Evolutionary conservation across 2,113 vertebrate genomes (phyloP).

Genomic region (Mystacornis crossleyi): DNA sequence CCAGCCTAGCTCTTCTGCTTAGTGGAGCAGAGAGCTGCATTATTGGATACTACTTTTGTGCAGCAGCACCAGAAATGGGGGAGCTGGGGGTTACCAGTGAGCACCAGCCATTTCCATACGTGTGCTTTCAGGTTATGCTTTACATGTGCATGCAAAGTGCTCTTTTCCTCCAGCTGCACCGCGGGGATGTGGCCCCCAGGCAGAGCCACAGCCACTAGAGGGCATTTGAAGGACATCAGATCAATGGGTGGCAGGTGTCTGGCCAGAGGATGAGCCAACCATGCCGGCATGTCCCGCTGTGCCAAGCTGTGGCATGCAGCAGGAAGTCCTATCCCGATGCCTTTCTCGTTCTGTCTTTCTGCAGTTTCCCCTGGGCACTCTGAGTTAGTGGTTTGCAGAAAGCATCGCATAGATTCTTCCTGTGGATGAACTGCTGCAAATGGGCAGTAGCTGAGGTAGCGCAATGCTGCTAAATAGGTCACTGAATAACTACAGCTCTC

Average conservation of each 20-base stretch:
- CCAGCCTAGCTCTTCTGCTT: neutral
- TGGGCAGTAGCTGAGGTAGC: neutral
- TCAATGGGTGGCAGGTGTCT: neutral
- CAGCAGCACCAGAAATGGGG: neutral
- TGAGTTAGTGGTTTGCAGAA: neutral
- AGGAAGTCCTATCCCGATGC: neutral
- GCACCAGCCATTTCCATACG: neutral
- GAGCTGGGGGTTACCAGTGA: neutral
- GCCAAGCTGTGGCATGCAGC: neutral
- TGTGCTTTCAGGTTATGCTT: neutral
- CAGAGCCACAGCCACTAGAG: constrained; percentile 67
- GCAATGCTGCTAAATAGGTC: neutral
- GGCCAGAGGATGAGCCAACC: neutral
- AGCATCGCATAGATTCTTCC: neutral
- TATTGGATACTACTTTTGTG: neutral
- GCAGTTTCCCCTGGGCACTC: neutral
- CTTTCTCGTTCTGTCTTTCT: neutral
- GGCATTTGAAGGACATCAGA: constrained; percentile 72
- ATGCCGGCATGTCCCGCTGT: neutral
- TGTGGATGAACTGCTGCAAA: neutral
- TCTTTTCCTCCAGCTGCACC: neutral
- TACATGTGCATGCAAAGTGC: neutral
- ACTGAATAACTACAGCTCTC: neutral
- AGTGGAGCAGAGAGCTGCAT: neutral
- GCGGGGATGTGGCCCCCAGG: neutral